A percentile compares a stretch with the other conserved stretches of the same genome.
Evolutionary conservation across 1,140 invertebrate genomes (phyloP).

Genomic region (Achatina immaculata): DNA sequence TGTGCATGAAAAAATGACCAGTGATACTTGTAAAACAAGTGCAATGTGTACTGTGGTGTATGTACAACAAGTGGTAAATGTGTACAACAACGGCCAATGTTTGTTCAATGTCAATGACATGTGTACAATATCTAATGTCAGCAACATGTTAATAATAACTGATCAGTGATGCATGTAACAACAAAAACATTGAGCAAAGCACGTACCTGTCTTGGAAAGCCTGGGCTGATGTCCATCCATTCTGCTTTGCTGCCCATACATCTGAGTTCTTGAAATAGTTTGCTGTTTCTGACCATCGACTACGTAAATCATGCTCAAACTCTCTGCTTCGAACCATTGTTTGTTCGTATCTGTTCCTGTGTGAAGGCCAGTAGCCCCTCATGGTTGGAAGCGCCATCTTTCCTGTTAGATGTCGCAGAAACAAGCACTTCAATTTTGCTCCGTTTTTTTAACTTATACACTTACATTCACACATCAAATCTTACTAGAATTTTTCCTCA

Average conservation of each 20-base stretch:
- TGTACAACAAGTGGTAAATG: too few species aligned
- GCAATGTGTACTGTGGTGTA: too few species aligned
- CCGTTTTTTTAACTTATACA: too few species aligned
- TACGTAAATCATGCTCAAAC: slow-evolving; percentile 60
- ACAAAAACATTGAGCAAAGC: background rate
- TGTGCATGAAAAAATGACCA: too few species aligned
- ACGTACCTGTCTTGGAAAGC: slow-evolving; percentile 58
- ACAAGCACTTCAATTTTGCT: too few species aligned
- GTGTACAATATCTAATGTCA: too few species aligned
- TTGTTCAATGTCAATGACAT: too few species aligned
- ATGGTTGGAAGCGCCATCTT: slow-evolving; percentile 66
- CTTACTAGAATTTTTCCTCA: too few species aligned
- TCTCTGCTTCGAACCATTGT: slow-evolving; percentile 62
- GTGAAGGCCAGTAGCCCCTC: slow-evolving; percentile 62
- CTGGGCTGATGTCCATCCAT: slow-evolving; percentile 59
- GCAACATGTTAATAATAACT: too few species aligned
- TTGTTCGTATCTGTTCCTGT: slow-evolving; percentile 66
- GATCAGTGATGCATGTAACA: background rate
- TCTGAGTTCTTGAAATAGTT: slow-evolving; percentile 53
- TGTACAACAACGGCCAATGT: too few species aligned
- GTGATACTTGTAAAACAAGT: too few species aligned
- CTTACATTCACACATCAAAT: too few species aligned
- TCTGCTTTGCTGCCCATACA: slow-evolving; percentile 56
- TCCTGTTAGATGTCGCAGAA: background rate
- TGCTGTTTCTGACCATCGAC: slow-evolving; percentile 58